phyloP scores from a whole-genome alignment of 1,140 invertebrate genomes.

The Zelostemma sp. region DNA sequence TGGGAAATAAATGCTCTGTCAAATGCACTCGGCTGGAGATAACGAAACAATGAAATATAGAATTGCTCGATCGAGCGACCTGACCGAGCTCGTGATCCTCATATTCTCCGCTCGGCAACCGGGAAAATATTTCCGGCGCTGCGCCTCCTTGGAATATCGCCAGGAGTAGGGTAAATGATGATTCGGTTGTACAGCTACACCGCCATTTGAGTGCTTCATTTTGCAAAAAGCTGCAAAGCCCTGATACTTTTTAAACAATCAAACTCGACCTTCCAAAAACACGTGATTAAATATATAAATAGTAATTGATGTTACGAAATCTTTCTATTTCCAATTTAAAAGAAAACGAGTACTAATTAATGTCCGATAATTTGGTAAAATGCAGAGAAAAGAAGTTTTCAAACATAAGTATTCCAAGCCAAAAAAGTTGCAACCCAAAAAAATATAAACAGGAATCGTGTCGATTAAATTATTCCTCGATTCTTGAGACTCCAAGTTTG shows the following conservation, averaged over 20 bases:
- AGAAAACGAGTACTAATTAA: too few species aligned
- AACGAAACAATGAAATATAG: conserved; percentile 13
- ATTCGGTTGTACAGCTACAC: not conserved
- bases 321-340: too few species aligned
- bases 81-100: not conserved
- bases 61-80: conserved; percentile 5
- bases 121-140: conserved; percentile 6
- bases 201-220: not conserved
- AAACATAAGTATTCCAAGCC: too few species aligned
- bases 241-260: not conserved
- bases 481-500: too few species aligned
- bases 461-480: too few species aligned
- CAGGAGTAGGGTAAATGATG: conserved; percentile 16
- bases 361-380: too few species aligned
- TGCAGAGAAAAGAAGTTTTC: too few species aligned
- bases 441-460: too few species aligned
- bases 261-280: too few species aligned
- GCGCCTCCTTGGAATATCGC: conserved; percentile 13
- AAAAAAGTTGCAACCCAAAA: too few species aligned
- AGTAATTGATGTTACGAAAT: too few species aligned
- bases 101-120: not conserved
- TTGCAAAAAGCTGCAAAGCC: not conserved
- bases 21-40: conserved; percentile 6
- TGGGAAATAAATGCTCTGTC: conserved; percentile 8
- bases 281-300: too few species aligned